Evolutionary conservation across 2,888 invertebrate genomes (phyloP), one percentile per base, ranked within the genome.

Genomic region (Octonoba sinensis): DNA sequence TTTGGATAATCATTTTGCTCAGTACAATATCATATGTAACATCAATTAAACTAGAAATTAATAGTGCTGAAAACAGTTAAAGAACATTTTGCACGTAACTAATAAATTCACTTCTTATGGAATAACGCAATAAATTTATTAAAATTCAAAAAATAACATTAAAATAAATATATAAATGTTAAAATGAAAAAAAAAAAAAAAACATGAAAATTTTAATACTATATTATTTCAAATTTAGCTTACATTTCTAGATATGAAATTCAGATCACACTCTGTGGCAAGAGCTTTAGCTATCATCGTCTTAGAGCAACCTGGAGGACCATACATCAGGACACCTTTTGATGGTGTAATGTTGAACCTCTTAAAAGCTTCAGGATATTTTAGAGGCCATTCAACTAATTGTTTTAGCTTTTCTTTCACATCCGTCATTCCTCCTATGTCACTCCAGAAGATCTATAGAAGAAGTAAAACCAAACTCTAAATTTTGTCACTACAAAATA

Each of bases 241-340:
- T 86, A 92, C 92, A 91, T 98, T 98, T 70, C 99, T 95, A 15
- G 97, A 95, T 3, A 99, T 90, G 88, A 99, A 99, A 89, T 98
- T 99, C 0, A 99, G 91, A 65, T 94, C 93, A 88, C 96, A 97
- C 86, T 99, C 98, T 0, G 96, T 97, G 0, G 99, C 99, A 51
- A 99, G 89, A 0, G 99, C 99, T 89, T 96, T 96, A 0, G 98
- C 99, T 86, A 99, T 95, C 95, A 99, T 95, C 0, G 99, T 99
- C 90, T 99, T 99, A 0, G 97, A 97, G 88, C 98, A 99, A 0
- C 99, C 99, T 0, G 99, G 99, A 0, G 99, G 99, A 0, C 99
- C 99, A 88, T 95, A 99, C 91, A 99, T 93, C 3, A 99, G 90
- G 0, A 99, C 92, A 0, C 98, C 97, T 82, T 93, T 92, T 0